Evolutionary conservation across 2,888 invertebrate genomes (phyloP).

Genomic region (Thumatha senex): DNA sequence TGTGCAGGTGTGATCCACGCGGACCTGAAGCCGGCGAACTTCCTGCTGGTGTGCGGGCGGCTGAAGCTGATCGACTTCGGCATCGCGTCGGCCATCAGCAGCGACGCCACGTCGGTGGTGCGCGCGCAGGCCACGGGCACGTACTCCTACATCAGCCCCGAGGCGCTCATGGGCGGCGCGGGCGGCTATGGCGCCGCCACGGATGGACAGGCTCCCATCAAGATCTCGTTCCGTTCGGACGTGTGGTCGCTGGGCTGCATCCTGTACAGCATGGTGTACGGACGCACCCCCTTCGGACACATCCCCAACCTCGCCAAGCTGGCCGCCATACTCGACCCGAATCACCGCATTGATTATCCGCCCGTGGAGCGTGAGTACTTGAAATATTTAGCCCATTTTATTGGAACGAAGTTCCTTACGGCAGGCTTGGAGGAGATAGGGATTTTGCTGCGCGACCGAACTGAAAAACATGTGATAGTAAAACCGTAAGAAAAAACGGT

Average conservation of each 20-base stretch:
- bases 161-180: conserved; percentile 89
- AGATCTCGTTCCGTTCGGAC: conserved; percentile 95
- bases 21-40: conserved; percentile 98
- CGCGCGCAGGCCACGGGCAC: conserved; percentile 94
- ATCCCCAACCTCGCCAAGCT: conserved; percentile 90
- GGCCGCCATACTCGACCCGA: conserved; percentile 89
- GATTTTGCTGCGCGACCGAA: too few species aligned
- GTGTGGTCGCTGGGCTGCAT: conserved; percentile 99
- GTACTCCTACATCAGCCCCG: conserved; percentile 98
- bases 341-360: conserved; percentile 89
- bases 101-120: conserved; percentile 94
- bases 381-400: too few species aligned
- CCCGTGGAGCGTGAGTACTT: conserved; percentile 71
- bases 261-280: conserved; percentile 95
- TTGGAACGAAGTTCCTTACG: too few species aligned
- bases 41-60: conserved; percentile 92
- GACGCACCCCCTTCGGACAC: conserved; percentile 95
- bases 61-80: conserved; percentile 99
- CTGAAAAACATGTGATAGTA: too few species aligned
- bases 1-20: conserved; percentile 96
- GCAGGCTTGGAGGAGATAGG: too few species aligned
- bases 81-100: conserved; percentile 93
- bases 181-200: conserved; percentile 61
- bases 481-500: too few species aligned
- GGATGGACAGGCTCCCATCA: conserved; percentile 65